These are phyloP conservation scores for Xylota segnis DNA, from an alignment of 2,888 invertebrate species.

Conservation along the genomic window DNA sequence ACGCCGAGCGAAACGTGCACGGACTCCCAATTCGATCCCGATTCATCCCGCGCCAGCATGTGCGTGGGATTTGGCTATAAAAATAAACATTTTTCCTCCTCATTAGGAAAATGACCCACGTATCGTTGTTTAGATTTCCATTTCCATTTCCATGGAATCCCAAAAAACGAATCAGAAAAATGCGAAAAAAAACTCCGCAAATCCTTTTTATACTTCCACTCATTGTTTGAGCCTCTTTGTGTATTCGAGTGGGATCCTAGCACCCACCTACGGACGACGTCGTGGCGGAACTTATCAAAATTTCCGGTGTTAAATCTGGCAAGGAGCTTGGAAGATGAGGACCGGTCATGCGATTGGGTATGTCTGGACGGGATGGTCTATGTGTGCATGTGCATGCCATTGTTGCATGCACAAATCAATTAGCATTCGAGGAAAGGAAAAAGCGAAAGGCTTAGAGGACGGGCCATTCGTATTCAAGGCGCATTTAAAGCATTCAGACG, in stretches of 20 bases:
- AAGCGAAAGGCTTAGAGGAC: constrained; percentile 18
- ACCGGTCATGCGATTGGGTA: constrained; percentile 14
- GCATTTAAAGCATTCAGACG: constrained; percentile 43
- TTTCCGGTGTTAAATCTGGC: constrained; percentile 58
- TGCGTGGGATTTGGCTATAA: constrained; percentile 57
- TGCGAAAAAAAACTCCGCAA: constrained; percentile 33
- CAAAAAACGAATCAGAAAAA: constrained; percentile 11
- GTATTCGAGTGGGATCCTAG: not conserved
- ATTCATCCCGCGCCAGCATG: constrained; percentile 47
- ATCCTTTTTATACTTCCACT: constrained; percentile 46
- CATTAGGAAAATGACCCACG: constrained; percentile 76
- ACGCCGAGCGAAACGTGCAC: constrained; percentile 60
- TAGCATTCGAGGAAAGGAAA: constrained; percentile 59
- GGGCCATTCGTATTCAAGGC: constrained; percentile 31
- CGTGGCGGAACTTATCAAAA: constrained; percentile 34
- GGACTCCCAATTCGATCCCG: constrained; percentile 59
- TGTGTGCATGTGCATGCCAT: constrained; percentile 11
- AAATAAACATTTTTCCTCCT: constrained; percentile 63
- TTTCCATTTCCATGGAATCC: constrained; percentile 58
- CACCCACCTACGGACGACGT: not conserved
- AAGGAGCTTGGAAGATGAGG: constrained; percentile 28
- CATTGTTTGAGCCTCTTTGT: not conserved
- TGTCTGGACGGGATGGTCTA: not conserved
- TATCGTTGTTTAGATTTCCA: constrained; percentile 71
- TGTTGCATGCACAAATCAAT: constrained; percentile 66